phyloP scores from a whole-genome alignment of 2,797 vertebrate species.

The Delichon dasypus region DNA sequence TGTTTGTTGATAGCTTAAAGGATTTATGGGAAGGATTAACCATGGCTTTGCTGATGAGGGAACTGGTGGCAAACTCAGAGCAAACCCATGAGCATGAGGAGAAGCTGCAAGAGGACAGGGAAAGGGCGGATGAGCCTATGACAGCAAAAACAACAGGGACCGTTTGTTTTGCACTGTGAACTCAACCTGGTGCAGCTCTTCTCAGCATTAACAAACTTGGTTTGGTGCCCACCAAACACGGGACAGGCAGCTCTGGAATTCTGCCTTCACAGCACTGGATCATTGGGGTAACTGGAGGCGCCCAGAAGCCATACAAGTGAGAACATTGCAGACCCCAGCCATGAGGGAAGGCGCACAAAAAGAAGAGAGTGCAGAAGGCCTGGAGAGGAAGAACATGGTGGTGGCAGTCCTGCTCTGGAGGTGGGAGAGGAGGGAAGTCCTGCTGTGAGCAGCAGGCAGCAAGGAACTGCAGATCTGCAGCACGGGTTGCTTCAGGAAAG shows the following conservation, averaged over 20 bases:
- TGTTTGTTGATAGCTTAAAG: constrained; percentile 67
- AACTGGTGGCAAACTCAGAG: neutral
- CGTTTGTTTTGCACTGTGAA: neutral
- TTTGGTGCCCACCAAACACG: neutral
- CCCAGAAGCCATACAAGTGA: neutral
- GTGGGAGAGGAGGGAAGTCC: neutral
- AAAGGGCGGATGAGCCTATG: accelerated
- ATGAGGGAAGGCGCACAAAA: neutral
- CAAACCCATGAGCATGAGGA: neutral
- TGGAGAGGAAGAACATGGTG: accelerated
- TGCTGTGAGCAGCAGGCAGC: neutral
- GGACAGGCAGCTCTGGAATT: neutral
- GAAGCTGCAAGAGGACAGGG: neutral
- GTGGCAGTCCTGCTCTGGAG: neutral
- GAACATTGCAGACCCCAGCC: neutral
- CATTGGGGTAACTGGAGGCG: accelerated
- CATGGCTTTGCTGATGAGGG: constrained; percentile 51
- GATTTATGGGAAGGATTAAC: constrained; percentile 70
- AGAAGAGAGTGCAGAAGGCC: neutral
- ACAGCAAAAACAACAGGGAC: neutral
- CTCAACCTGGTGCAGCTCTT: neutral
- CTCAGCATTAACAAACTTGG: neutral
- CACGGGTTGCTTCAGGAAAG: neutral
- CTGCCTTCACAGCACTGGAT: accelerated
- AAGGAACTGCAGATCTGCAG: accelerated